Evolutionary conservation across 2,888 invertebrate species (phyloP).

Genomic region (Parnassius apollo): DNA sequence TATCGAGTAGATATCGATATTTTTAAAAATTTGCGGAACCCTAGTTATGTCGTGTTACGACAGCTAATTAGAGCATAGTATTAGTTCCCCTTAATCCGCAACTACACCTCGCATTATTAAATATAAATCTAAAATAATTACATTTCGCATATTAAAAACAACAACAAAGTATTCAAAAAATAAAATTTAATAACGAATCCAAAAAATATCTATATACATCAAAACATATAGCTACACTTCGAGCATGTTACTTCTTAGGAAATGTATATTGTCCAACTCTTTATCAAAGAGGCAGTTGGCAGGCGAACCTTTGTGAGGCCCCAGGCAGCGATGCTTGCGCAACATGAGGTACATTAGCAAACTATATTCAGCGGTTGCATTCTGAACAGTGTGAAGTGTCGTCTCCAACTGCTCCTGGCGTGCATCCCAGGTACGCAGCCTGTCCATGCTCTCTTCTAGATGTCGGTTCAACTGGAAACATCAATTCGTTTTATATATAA

Average conservation of each 20-base stretch:
- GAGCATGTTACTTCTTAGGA: conserved; percentile 38
- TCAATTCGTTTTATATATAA: too few species aligned
- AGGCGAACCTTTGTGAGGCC: conserved; percentile 12
- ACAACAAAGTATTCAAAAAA: not conserved
- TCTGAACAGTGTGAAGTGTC: conserved; percentile 55
- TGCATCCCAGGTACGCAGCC: conserved; percentile 55
- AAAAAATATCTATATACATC: conserved; percentile 2
- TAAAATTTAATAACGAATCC: conserved; percentile 3
- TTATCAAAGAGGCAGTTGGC: conserved; percentile 46
- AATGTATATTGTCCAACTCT: conserved; percentile 40
- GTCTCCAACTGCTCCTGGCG: conserved; percentile 58
- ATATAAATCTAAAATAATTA: too few species aligned
- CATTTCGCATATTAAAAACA: too few species aligned
- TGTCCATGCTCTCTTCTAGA: conserved; percentile 48
- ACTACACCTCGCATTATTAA: too few species aligned
- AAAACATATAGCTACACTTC: conserved; percentile 30
- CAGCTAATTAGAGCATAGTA: too few species aligned
- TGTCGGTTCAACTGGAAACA: conserved; percentile 47
- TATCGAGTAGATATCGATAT: too few species aligned
- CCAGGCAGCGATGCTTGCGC: conserved; percentile 51
- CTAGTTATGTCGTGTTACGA: too few species aligned
- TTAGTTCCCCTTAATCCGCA: too few species aligned
- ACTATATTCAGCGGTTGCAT: conserved; percentile 64
- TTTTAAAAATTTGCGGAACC: too few species aligned
- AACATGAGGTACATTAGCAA: conserved; percentile 60